Base-by-base conservation (phyloP, 2,888 invertebrate genomes). In the Boloria selene region DNA sequence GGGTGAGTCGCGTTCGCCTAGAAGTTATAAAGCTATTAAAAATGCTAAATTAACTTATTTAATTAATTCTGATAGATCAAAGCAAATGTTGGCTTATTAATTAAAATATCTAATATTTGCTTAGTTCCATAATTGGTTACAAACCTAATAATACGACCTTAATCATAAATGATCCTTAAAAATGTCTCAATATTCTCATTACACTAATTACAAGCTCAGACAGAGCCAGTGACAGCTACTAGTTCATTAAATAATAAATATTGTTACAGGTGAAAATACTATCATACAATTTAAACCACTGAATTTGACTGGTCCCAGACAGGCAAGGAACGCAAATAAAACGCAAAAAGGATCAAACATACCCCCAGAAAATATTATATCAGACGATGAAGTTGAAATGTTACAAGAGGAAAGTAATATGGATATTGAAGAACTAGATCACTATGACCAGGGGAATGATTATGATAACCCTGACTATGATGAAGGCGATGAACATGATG, bases 211-310 rank as follows among this genome's bases (percentile, higher is more conserved):
- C 31, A 7, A 38, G 31, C 31, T 10, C 2, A 38, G 7, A 10
- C 31, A 38, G 2, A 10, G 31, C 2, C 31, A 38, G 31, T 38
- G 10, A 38, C 31, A 38, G 1, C 31, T 38, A 38, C 13, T 18
- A 18, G 50, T 13, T 50, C 13, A 18, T 2, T 17, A 10, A 18
- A 18, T 1, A 13, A 31, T 10, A 31, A 26, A 26, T 13, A 16
- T 26, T 4, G 0, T 61, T 44, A 42, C 71, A 75, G 75, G 67
- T 47, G 67, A 63, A 18, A 13, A 63, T 5, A 22, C 13, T 50
- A 62, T 52, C 0, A n/a, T 75, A 13, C 44, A 18, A 10, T 71
- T 77, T 53, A 74, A 68, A 67, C 72, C 75, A 10, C 38, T 76
- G 44, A 69, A 75, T 26, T 13, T 75, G 7, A 56, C 47, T 13